Evolutionary conservation across 2,888 invertebrate genomes (phyloP), one percentile per base, ranked within the genome.

Genomic region (Beris chalybata): DNA sequence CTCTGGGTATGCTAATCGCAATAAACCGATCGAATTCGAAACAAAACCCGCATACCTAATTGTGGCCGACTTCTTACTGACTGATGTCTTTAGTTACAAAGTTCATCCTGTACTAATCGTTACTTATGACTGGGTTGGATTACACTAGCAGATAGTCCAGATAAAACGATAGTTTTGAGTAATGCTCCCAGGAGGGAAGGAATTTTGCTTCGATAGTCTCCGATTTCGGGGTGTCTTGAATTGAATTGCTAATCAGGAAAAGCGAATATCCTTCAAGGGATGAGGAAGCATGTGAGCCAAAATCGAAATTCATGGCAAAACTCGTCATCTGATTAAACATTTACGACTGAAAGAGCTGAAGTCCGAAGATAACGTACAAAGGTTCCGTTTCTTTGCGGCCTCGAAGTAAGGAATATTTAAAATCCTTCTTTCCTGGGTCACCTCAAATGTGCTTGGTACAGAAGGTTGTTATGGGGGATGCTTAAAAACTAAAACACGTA

Each of bases 81-180:
- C 43, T 56, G 7, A 15, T 38, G 38, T 38, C 13, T 15, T n/a
- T 4, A n/a, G 38, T 7, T 32, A 6, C 9, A 56, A 56, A 38
- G 55, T 56, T 56, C 55, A 56, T 13, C 15, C 38, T 38, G 43
- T 15, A 43, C 55, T 43, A 56, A 43, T 56, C 55, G 38, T 56
- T 43, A 56, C 13, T 56, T 56, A 38, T 56, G 32, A 32, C 43
- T 13, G n/a, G n/a, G 54, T 12, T 54, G 9, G 22, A 30, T 30
- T 54, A 5, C 9, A 31, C n/a, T 54, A 54, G 11, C 32, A 12
- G 13, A 54, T 54, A 9, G 11, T 54, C 11, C 52, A 11, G 52
- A 54, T 32, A 31, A 38, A 38, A 4, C 38, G 38, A 7, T 38
- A 9, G 9, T 38, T 38, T 38, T 9, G 38, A 38, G 3, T 7